A percentile compares a stretch with the other conserved stretches of the same genome.
These are phyloP conservation scores for Tolmerus cingulatus DNA, from an alignment of 2,888 invertebrate species.

Conservation along the genomic window DNA sequence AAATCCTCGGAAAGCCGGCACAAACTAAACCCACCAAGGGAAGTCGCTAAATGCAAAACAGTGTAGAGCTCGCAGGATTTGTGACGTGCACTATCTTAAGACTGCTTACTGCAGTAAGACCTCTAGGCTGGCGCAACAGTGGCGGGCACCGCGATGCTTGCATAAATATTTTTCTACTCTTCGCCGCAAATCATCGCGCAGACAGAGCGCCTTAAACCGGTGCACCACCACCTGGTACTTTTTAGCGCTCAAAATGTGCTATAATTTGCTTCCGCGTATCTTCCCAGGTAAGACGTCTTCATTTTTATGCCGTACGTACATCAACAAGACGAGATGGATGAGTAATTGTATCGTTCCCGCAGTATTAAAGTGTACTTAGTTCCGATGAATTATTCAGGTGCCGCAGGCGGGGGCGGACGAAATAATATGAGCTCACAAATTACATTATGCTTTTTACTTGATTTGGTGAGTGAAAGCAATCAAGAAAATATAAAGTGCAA, in stretches of 20 bases:
- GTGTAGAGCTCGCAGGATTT: neutral
- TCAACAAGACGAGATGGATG: neutral
- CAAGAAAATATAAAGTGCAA: conserved; percentile 33
- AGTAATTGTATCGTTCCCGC: neutral
- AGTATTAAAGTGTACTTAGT: conserved; percentile 10
- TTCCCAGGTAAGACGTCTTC: neutral
- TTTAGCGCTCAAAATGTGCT: neutral
- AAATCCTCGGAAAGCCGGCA: neutral
- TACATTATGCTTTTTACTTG: conserved; percentile 28
- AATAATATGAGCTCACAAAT: conserved; percentile 22
- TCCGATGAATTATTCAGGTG: neutral
- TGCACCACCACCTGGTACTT: neutral
- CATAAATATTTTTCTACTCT: neutral
- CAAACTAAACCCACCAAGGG: neutral
- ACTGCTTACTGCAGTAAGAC: neutral
- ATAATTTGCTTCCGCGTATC: neutral
- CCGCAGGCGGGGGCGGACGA: neutral
- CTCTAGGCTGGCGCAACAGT: neutral
- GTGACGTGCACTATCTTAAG: neutral
- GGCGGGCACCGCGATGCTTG: neutral
- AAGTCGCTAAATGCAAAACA: neutral
- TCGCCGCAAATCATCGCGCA: neutral
- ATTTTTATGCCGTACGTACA: neutral
- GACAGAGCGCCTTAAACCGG: neutral
- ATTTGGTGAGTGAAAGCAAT: conserved; percentile 35